A percentile compares a stretch with the other conserved stretches of the same genome.
phyloP scores from a whole-genome alignment of 2,888 invertebrate species.

The Chydorus sphaericus region DNA sequence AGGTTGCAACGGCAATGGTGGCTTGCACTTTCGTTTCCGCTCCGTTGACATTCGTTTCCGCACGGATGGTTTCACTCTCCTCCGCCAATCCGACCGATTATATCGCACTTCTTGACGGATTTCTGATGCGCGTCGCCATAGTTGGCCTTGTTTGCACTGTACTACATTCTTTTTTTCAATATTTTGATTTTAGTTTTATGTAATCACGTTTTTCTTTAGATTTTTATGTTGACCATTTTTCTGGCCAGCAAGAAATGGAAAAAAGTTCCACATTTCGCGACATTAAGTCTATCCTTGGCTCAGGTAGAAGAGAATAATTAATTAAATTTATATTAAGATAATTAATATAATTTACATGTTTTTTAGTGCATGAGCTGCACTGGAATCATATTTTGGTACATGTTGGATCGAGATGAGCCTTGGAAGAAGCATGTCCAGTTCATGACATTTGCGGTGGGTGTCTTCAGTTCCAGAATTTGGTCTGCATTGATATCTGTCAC shows the following conservation, averaged over 20 bases:
- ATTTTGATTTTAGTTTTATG: not conserved
- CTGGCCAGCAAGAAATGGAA: conserved; percentile 56
- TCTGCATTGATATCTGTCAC: conserved; percentile 67
- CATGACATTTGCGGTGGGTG: conserved; percentile 50
- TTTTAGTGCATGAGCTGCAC: conserved; percentile 48
- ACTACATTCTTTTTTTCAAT: conserved; percentile 22
- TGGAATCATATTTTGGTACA: conserved; percentile 60
- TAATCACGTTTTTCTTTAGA: conserved; percentile 20
- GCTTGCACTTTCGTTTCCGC: conserved; percentile 87
- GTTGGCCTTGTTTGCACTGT: conserved; percentile 57
- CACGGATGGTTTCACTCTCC: conserved; percentile 73
- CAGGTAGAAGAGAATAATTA: conserved; percentile 38
- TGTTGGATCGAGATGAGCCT: conserved; percentile 36
- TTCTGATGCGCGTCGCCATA: conserved; percentile 71
- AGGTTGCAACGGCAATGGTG: conserved; percentile 88
- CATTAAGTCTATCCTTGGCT: conserved; percentile 57
- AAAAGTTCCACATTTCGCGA: conserved; percentile 66
- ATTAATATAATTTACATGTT: conserved; percentile 16
- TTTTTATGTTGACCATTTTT: conserved; percentile 62
- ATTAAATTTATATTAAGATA: conserved; percentile 6
- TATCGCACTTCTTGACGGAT: conserved; percentile 55
- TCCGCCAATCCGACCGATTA: conserved; percentile 54
- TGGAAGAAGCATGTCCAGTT: conserved; percentile 61
- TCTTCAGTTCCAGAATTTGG: conserved; percentile 71
- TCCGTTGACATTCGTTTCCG: conserved; percentile 87